Percentiles rank a stretch among this genome's conserved stretches.
phyloP scores from a whole-genome alignment of 2,797 vertebrate species.

The Sebastes jordani region DNA sequence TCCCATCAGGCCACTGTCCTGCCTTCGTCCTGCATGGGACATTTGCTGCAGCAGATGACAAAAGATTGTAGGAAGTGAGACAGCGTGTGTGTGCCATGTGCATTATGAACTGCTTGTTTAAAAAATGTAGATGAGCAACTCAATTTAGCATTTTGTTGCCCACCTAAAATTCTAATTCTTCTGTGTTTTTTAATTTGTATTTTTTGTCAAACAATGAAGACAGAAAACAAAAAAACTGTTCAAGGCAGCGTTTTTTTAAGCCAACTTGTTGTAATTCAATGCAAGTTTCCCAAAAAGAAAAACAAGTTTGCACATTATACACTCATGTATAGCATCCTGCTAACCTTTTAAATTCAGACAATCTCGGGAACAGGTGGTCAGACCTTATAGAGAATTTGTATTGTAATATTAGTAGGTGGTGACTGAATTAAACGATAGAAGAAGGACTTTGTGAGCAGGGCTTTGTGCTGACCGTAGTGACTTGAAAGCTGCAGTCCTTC shows the following conservation, averaged over 20 bases:
- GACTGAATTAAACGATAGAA: conserved; percentile 57
- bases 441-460: conserved; percentile 21
- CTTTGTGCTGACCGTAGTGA: conserved; percentile 33
- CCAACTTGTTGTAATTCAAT: conserved; percentile 11
- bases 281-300: conserved; percentile 20
- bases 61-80: conserved; percentile 73
- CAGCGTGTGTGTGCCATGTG: conserved; percentile 52
- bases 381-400: conserved; percentile 31
- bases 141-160: conserved; percentile 2
- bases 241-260: not conserved
- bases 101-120: conserved; percentile 28
- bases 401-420: conserved; percentile 63
- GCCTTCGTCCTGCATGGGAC: conserved; percentile 53
- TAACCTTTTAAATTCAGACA: conserved; percentile 37
- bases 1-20: conserved; percentile 76
- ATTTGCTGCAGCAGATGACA: conserved; percentile 69
- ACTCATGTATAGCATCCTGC: not conserved
- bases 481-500: conserved; percentile 67
- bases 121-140: conserved; percentile 29
- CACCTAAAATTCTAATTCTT: not conserved
- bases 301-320: conserved; percentile 39
- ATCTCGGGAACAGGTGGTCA: conserved; percentile 67
- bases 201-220: not conserved
- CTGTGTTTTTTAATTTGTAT: not conserved
- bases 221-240: not conserved